A percentile compares a stretch with the other conserved stretches of the same genome.
Conservation (phyloP, 2,113 vertebrate genomes). For the Indri indri region DNA sequence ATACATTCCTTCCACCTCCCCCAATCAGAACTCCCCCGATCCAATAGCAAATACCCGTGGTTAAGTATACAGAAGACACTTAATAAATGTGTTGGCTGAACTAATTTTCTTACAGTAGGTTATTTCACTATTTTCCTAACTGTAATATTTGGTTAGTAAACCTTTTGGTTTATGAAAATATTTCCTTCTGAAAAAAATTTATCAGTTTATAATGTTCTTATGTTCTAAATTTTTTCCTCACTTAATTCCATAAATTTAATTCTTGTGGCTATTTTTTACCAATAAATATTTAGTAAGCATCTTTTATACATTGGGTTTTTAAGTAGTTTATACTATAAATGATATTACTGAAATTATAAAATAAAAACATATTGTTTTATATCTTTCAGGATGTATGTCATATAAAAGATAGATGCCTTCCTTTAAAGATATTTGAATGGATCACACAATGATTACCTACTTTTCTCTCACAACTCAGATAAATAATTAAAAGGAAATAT, state of each 20-base stretch:
- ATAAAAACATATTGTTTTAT: slow-evolving; percentile 70
- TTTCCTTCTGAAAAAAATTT: slow-evolving; percentile 37
- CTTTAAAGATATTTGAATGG: slow-evolving; percentile 73
- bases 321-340: background rate
- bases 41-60: background rate
- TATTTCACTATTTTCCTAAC: slow-evolving; percentile 21
- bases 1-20: background rate
- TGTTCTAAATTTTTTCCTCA: background rate
- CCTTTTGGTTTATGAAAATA: background rate
- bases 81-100: background rate
- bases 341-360: slow-evolving; percentile 23
- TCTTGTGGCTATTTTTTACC: background rate
- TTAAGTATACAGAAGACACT: slow-evolving; percentile 9
- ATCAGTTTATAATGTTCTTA: slow-evolving; percentile 16
- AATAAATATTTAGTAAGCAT: slow-evolving; percentile 27
- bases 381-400: slow-evolving; percentile 69
- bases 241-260: slow-evolving; percentile 44
- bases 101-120: slow-evolving; percentile 37
- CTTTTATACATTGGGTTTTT: slow-evolving; percentile 12
- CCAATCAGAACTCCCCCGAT: background rate
- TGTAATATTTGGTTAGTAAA: slow-evolving; percentile 12
- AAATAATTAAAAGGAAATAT: slow-evolving; percentile 80
- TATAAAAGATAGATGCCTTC: slow-evolving; percentile 61
- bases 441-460: slow-evolving; percentile 74
- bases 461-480: slow-evolving; percentile 78